Conservation (phyloP, 2,113 vertebrate genomes). For the Callorhinus ursinus region DNA sequence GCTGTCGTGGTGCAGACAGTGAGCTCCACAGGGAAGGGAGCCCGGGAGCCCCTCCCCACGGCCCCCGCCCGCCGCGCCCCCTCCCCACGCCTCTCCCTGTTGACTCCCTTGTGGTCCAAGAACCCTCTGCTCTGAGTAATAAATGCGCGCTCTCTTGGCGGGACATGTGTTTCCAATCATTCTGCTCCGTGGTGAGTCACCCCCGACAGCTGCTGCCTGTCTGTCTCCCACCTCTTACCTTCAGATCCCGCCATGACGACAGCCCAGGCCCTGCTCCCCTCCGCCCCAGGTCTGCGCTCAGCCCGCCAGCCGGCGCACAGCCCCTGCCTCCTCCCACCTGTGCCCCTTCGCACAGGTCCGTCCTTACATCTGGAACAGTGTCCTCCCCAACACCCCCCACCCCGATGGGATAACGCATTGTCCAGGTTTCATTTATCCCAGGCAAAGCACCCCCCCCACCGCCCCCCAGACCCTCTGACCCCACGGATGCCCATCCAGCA, state of each 20-base stretch:
- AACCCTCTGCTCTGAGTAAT: slow-evolving; percentile 27
- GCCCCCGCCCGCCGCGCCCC: fast-evolving
- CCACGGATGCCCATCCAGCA: fast-evolving
- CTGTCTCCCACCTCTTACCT: neutral
- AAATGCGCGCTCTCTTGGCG: fast-evolving
- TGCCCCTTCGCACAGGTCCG: fast-evolving
- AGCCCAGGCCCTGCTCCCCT: neutral
- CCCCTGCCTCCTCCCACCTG: neutral
- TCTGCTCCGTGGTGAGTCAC: slow-evolving; percentile 79
- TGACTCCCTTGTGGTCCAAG: slow-evolving; percentile 46
- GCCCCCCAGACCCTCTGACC: fast-evolving
- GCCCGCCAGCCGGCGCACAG: neutral
- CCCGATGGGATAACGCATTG: too few relatives aligned
- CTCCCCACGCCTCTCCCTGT: neutral
- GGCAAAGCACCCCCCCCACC: neutral
- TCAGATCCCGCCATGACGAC: neutral
- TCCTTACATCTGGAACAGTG: fast-evolving
- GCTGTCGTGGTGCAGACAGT: neutral
- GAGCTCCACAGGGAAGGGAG: neutral
- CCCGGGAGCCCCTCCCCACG: neutral
- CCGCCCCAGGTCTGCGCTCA: fast-evolving
- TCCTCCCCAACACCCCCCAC: fast-evolving
- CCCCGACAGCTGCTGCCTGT: slow-evolving; percentile 25
- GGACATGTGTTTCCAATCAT: slow-evolving; percentile 84
- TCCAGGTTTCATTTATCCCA: neutral